These are phyloP conservation scores for Thalpophila matura DNA, from an alignment of 2,888 invertebrate genomes.

Conservation along the genomic window DNA sequence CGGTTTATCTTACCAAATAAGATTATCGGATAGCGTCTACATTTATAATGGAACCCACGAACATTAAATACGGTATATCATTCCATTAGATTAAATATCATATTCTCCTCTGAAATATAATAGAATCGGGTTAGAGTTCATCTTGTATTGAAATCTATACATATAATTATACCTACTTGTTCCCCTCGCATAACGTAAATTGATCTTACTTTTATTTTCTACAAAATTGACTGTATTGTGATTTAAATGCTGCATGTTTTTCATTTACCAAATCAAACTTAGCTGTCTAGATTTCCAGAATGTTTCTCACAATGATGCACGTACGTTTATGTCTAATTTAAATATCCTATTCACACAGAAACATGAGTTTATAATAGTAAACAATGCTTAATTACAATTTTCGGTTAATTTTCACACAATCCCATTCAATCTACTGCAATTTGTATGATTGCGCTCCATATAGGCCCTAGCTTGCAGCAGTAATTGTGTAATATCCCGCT, in stretches of 20 bases:
- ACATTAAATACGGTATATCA: conserved; percentile 33
- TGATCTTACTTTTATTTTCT: conserved; percentile 22
- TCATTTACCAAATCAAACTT: not conserved
- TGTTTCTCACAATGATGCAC: conserved; percentile 12
- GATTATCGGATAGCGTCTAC: conserved; percentile 33
- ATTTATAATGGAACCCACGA: conserved; percentile 22
- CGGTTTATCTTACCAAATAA: conserved; percentile 14
- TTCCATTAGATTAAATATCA: conserved; percentile 30
- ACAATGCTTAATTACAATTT: conserved; percentile 51
- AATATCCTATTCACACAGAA: conserved; percentile 34
- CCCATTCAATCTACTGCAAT: conserved; percentile 48
- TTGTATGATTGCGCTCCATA: conserved; percentile 54
- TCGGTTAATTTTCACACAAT: conserved; percentile 51
- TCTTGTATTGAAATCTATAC: conserved; percentile 28
- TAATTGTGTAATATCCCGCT: conserved; percentile 56
- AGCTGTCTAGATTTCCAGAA: conserved; percentile 2
- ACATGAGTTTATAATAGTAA: conserved; percentile 24
- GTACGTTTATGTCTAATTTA: conserved; percentile 5
- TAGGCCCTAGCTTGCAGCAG: conserved; percentile 40
- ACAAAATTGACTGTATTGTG: conserved; percentile 6
- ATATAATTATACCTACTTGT: conserved; percentile 19
- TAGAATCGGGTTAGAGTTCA: conserved; percentile 31
- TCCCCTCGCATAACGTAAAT: conserved; percentile 9
- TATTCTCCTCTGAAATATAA: conserved; percentile 15
- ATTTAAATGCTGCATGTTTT: conserved; percentile 22